A percentile compares a stretch with the other conserved stretches of the same genome.
These are phyloP conservation scores for Heliconius hewitsoni DNA, from an alignment of 1,140 invertebrate genomes.

Conservation along the genomic window DNA sequence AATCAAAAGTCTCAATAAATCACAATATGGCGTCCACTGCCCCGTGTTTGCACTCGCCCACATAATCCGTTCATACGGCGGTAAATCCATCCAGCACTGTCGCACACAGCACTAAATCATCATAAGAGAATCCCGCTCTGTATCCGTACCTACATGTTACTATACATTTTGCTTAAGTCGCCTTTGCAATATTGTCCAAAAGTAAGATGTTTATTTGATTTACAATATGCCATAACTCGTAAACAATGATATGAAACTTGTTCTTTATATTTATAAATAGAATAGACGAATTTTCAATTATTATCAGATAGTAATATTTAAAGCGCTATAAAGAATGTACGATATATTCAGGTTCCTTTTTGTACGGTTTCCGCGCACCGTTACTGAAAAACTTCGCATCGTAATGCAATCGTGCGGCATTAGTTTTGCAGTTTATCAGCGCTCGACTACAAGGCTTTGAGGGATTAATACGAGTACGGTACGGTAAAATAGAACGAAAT, in stretches of 20 bases:
- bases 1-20: conserved; percentile 78
- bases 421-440: conserved; percentile 75
- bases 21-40: conserved; percentile 75
- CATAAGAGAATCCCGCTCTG: conserved; percentile 76
- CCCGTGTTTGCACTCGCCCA: conserved; percentile 80
- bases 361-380: conserved; percentile 64
- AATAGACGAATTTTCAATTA: conserved; percentile 50
- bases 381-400: conserved; percentile 78
- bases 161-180: conserved; percentile 35
- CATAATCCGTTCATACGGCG: conserved; percentile 78
- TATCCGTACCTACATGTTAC: conserved; percentile 35
- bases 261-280: conserved; percentile 34
- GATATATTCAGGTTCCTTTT: conserved; percentile 69
- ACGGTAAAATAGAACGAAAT: conserved; percentile 43
- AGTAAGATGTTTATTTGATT: conserved; percentile 28
- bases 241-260: conserved; percentile 27
- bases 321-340: conserved; percentile 47
- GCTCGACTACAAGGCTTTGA: conserved; percentile 66
- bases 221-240: conserved; percentile 22
- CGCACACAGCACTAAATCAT: conserved; percentile 76
- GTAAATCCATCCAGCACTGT: conserved; percentile 78
- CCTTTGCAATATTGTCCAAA: conserved; percentile 13
- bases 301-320: conserved; percentile 50
- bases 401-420: conserved; percentile 76
- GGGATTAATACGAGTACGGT: conserved; percentile 67